Percentiles rank a stretch among this genome's conserved stretches.
phyloP scores from a whole-genome alignment of 2,888 invertebrate genomes.

The Yponomeuta cagnagella region DNA sequence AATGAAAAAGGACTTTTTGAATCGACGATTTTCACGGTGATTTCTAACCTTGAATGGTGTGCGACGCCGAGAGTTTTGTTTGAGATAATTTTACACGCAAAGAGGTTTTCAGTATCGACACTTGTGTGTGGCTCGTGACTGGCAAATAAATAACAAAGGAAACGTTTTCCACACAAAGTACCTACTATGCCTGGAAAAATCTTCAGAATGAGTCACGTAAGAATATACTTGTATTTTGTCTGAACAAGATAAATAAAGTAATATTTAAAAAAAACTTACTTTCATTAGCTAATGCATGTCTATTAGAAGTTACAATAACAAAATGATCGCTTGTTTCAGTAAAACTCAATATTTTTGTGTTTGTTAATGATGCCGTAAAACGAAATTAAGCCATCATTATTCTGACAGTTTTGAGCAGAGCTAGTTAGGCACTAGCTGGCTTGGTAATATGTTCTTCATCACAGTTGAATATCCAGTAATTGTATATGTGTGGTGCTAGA shows the following conservation, averaged over 20 bases:
- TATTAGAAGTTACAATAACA: not conserved
- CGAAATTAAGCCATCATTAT: not conserved
- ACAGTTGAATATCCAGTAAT: not conserved
- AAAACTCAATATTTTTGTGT: not conserved
- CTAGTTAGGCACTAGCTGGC: not conserved
- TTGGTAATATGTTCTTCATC: not conserved
- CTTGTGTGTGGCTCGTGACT: not conserved
- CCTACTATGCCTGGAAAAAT: not conserved
- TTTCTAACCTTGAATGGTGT: not conserved
- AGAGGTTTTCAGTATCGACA: not conserved
- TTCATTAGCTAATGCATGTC: not conserved
- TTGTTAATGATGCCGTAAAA: not conserved
- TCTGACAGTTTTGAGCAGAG: not conserved
- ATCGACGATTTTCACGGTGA: not conserved
- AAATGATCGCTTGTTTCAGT: not conserved
- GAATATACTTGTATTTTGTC: not conserved
- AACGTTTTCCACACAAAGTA: not conserved
- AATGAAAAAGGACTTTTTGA: not conserved
- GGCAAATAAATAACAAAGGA: not conserved
- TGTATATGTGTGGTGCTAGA: conserved; percentile 32
- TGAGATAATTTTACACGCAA: not conserved
- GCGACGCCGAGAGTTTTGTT: not conserved
- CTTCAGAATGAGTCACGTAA: not conserved
- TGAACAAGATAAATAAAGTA: too few species aligned
- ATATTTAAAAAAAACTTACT: not conserved